These are phyloP conservation scores for Phoronis australis DNA, from an alignment of 2,888 invertebrate genomes.

Conservation along the genomic window DNA sequence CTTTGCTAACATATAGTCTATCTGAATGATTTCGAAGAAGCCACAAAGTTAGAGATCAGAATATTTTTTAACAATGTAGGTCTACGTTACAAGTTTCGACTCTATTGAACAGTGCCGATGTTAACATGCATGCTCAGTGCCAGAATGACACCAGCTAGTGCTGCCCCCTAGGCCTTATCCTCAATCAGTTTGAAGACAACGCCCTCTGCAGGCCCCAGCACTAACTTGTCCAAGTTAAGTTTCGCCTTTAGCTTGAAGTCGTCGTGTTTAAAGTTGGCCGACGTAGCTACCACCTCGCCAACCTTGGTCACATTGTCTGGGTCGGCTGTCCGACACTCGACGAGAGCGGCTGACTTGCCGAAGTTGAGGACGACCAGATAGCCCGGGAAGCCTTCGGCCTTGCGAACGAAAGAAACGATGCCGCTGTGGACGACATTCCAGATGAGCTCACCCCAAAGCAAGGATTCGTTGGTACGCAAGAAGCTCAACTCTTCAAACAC, in stretches of 20 bases:
- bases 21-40: too few species aligned
- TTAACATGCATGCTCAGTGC: too few species aligned
- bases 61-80: too few species aligned
- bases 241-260: neutral
- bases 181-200: neutral
- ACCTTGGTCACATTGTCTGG: neutral
- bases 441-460: constrained; percentile 39
- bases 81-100: too few species aligned
- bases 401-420: constrained; percentile 35
- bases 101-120: too few species aligned
- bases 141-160: too few species aligned
- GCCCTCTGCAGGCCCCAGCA: neutral
- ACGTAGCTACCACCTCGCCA: neutral
- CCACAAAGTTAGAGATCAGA: too few species aligned
- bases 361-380: constrained; percentile 43
- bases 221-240: neutral
- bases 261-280: neutral
- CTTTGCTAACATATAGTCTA: too few species aligned
- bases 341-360: constrained; percentile 14
- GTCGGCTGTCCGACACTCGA: neutral
- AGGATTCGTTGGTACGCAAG: constrained; percentile 36
- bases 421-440: constrained; percentile 17
- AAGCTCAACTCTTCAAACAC: constrained; percentile 25
- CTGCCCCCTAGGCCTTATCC: too few species aligned
- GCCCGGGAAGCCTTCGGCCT: constrained; percentile 41